Conservation (phyloP, 2,888 invertebrate genomes). For the Epistrophella euchroma region DNA sequence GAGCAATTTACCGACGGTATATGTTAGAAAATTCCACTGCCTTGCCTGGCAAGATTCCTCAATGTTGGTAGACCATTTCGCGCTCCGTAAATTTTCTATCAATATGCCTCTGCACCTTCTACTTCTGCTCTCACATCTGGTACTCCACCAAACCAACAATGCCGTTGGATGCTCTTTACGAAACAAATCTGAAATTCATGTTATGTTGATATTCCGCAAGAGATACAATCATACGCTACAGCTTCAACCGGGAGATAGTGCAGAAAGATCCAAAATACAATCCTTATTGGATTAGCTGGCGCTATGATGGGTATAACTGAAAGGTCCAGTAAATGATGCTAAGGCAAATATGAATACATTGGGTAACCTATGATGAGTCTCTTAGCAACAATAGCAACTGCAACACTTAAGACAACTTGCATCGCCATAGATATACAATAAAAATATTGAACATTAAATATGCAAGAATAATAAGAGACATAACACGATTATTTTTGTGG, state of each 20-base stretch:
- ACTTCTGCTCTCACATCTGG: neutral
- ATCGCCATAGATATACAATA: constrained; percentile 14
- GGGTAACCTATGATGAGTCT: constrained; percentile 42
- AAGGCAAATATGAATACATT: constrained; percentile 44
- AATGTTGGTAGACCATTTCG: constrained; percentile 28
- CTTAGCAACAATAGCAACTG: constrained; percentile 24
- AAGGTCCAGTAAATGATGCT: constrained; percentile 15
- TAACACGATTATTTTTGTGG: constrained; percentile 57
- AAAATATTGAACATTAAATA: constrained; percentile 29
- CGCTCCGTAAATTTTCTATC: constrained; percentile 26
- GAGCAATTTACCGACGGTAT: neutral
- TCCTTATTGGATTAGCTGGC: constrained; percentile 43
- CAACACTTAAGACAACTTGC: constrained; percentile 33
- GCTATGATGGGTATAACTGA: constrained; percentile 48
- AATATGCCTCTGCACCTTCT: neutral
- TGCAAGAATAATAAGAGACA: constrained; percentile 51
- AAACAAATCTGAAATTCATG: constrained; percentile 72
- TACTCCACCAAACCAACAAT: neutral
- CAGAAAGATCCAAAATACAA: constrained; percentile 45
- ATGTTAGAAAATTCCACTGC: constrained; percentile 27
- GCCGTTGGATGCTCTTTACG: constrained; percentile 38
- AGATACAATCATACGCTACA: constrained; percentile 65
- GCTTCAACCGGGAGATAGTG: constrained; percentile 65
- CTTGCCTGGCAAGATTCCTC: constrained; percentile 40
- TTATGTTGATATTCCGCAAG: constrained; percentile 65